Evolutionary conservation across 1,140 invertebrate genomes (phyloP), one percentile per base, ranked within the genome.

Genomic region (Octopus sinensis): DNA sequence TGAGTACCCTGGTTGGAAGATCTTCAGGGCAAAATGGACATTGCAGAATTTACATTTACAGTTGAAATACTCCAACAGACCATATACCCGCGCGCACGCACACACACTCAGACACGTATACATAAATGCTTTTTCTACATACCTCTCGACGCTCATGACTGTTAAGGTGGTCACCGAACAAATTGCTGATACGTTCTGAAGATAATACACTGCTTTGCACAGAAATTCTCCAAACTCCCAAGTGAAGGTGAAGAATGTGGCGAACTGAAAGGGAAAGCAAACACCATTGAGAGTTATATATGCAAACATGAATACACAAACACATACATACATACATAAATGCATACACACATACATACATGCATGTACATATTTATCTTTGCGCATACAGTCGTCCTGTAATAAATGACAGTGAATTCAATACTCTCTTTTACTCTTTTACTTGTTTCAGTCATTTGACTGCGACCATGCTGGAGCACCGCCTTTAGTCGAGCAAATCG

Each of bases 111-210:
- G n/a, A 43, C 30, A 43, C 30, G 0, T 2, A 43, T 2, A 43
- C 30, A 43, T 2, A 43, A n/a, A n/a, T n/a, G n/a, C n/a, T n/a
- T n/a, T n/a, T n/a, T 43, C 73, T 62, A 84, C 89, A 90, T 91
- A 95, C 94, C 95, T 93, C 90, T 95, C 95, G 53, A 95, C 91
- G 84, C 94, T 95, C 92, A 95, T 95, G n/a, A 93, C 93, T 5
- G 94, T 95, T 12, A 95, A 90, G 0, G 94, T 95, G 12, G 95
- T 91, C 13, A 95, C 94, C 4, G 94, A 95, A 86, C 94, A 95
- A 80, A 95, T 93, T 54, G 94, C 93, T 4, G 94, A 94, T 17
- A 95, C 93, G 86, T 93, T 94, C 89, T 95, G 95, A 88, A 95
- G 92, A 90, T 95, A 95, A 87, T 95, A 93, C 4, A 95, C 93